Base-by-base conservation (phyloP, 2,113 vertebrate species). In the Campylomormyrus tamandua region DNA sequence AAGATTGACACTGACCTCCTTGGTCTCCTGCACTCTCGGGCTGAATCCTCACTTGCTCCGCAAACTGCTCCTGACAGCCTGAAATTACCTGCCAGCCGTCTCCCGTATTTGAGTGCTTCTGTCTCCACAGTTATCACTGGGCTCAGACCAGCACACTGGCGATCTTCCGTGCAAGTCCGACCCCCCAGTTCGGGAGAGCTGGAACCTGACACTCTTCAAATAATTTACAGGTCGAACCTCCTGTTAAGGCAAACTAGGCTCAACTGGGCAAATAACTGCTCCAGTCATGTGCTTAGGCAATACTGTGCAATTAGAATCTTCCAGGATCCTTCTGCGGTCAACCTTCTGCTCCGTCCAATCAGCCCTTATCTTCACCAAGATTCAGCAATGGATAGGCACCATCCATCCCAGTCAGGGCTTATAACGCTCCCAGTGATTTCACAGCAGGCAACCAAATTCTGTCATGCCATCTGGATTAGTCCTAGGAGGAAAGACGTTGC, bases 391-490 rank as follows among this genome's bases (percentile, higher is more conserved):
- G 77, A 45, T 21, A 8, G 6, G 39, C 19, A 3, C 35, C 9
- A 42, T 83, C 39, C 39, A 42, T 42, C 39, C 39, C 39, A 42
- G 2, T 42, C 19, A 10, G 39, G 17, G 15, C 42, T 45, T 83
- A 45, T 83, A 45, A 45, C 17, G 19, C 77, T 83, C 15, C 35
- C 3, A 5, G 42, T 5, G 3, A n/a, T 42, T 27, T 5, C 58
- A 70, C 92, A 92, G 52, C 87, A 90, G 88, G 89, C 92, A 24
- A 89, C 89, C 88, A 88, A 93, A 93, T 93, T 92, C 91, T 93
- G 93, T 92, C 93, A 93, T 19, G 58, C 50, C 87, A 85, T 95
- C 92, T 94, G 93, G 91, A 93, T 77, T 90, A 92, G 91, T 90
- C 91, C 92, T 92, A 93, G 94, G 90, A 88, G n/a, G 62, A 89